phyloP scores from a whole-genome alignment of 2,797 vertebrate genomes.

The Hybognathus amarus region DNA sequence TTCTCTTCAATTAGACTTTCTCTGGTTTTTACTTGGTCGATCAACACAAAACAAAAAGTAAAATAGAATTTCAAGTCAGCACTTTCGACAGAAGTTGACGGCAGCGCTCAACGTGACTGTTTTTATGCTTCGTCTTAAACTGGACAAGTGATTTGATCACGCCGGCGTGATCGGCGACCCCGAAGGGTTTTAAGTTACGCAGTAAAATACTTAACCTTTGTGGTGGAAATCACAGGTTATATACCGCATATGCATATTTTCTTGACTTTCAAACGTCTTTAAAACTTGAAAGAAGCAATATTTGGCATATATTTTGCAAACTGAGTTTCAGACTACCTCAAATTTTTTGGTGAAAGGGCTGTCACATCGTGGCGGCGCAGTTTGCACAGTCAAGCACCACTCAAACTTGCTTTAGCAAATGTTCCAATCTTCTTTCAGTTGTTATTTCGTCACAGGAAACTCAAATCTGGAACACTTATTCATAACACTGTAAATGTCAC shows the following conservation, averaged over 20 bases:
- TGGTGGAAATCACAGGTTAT: background rate
- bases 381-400: background rate
- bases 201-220: no score
- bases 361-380: background rate
- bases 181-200: no score
- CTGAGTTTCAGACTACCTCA: background rate
- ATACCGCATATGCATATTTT: background rate
- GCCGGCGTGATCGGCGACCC: no score
- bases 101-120: no score
- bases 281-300: no score
- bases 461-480: constrained; percentile 14
- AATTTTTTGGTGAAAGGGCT: constrained; percentile 1
- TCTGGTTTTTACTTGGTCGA: no score
- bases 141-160: no score
- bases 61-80: no score
- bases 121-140: no score
- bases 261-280: background rate
- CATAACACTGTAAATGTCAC: constrained; percentile 30
- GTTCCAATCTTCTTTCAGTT: background rate
- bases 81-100: no score
- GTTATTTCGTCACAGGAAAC: background rate
- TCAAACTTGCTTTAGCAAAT: background rate
- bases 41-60: no score
- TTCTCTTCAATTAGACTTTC: no score
- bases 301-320: background rate